Conservation (phyloP, 1,140 invertebrate genomes). For the Augochlora pura region DNA sequence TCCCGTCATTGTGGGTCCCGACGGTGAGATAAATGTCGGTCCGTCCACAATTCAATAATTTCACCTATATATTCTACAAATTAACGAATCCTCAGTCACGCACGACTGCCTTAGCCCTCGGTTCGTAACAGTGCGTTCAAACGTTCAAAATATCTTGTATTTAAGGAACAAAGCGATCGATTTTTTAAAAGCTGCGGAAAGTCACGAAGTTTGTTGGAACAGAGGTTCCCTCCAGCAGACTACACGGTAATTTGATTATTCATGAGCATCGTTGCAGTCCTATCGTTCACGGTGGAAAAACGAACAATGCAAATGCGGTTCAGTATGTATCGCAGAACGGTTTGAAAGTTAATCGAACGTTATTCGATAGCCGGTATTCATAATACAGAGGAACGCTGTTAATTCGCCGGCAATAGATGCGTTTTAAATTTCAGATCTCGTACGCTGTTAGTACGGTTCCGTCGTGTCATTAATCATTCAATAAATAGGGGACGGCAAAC, state of each 20-base stretch:
- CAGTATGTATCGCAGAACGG: too few species aligned
- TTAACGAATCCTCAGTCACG: too few species aligned
- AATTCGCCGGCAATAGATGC: conserved; percentile 7
- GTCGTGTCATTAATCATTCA: conserved; percentile 13
- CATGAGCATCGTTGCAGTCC: neutral
- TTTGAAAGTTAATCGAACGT: neutral
- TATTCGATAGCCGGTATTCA: neutral
- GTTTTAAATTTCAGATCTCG: conserved; percentile 23
- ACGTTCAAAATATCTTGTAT: neutral
- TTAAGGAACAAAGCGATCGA: neutral
- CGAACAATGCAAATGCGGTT: neutral
- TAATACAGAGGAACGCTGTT: neutral
- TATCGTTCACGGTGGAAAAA: neutral
- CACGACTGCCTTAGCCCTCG: too few species aligned
- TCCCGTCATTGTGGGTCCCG: too few species aligned
- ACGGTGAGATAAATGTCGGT: too few species aligned
- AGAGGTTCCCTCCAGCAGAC: neutral
- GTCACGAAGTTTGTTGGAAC: neutral
- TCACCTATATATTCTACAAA: too few species aligned
- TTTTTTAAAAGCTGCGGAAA: neutral
- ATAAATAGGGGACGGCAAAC: conserved; percentile 28
- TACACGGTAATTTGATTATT: conserved; percentile 2
- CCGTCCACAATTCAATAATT: too few species aligned
- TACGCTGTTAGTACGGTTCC: neutral
- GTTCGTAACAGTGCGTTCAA: too few species aligned